A percentile compares a stretch with the other conserved stretches of the same genome.
Conservation (phyloP, 2,797 vertebrate genomes). For the Esox lucius region DNA sequence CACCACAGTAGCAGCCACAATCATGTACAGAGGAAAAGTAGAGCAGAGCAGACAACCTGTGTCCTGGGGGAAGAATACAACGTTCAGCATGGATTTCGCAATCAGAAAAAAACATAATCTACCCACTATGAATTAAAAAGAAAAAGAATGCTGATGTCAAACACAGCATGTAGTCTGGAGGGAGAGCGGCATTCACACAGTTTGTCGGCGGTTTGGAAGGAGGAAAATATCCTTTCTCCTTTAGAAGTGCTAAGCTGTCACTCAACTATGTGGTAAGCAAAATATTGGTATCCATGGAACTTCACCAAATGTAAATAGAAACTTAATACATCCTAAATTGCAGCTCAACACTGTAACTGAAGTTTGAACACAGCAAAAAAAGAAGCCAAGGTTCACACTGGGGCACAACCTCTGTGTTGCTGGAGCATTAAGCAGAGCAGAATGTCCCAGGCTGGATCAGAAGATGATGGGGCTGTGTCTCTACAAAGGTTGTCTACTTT, state of each 20-base stretch:
- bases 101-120: conserved; percentile 32
- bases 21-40: conserved; percentile 39
- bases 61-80: conserved; percentile 52
- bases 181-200: conserved; percentile 13
- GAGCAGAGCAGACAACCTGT: conserved; percentile 47
- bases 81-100: conserved; percentile 36
- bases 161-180: conserved; percentile 16
- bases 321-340: too few species aligned
- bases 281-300: too few species aligned
- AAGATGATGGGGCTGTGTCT: background rate
- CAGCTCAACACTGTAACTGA: too few species aligned
- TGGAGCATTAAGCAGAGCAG: too few species aligned
- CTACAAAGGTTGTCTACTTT: conserved; percentile 10
- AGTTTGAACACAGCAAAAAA: too few species aligned
- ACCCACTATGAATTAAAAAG: conserved; percentile 39
- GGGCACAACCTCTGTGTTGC: too few species aligned
- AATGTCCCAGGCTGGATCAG: too few species aligned
- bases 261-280: background rate
- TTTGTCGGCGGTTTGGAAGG: background rate
- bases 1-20: conserved; percentile 23
- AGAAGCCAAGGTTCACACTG: too few species aligned
- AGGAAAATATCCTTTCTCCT: background rate
- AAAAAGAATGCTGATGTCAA: conserved; percentile 29
- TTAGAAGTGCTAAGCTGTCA: conserved; percentile 5
- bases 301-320: too few species aligned